Evolutionary conservation across 1,140 invertebrate genomes (phyloP), one percentile per base, ranked within the genome.

Genomic region (Bombus difficillimus): DNA sequence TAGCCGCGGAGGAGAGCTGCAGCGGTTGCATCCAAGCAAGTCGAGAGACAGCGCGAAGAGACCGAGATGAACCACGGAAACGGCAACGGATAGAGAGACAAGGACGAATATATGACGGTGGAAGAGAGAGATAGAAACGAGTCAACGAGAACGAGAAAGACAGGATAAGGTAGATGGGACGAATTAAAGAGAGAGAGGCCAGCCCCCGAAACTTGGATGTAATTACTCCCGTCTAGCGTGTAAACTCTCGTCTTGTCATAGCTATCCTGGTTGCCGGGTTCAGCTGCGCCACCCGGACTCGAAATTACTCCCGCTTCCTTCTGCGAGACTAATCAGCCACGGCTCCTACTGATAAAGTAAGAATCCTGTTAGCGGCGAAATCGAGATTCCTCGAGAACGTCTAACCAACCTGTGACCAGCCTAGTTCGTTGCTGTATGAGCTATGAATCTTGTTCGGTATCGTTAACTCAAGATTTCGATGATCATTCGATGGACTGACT

Each of bases 161-260:
- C 62, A 66, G 64, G 59, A 10, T 13, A 32, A 66, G 37, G 34
- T 18, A 53, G 68, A 34, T 79, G 41, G 34, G 32, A 37, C 28
- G 59, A 62, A 69, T 25, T 10, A 79, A 25, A 85, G 64, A 41
- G 66, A 76, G 90, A 76, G 90, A 90, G 87, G 76, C 89, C 84
- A 41, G 83, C 74, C 43, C 37, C 88, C 90, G 87, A 92, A 92
- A 92, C 91, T 92, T 92, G 91, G 91, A 92, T 92, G 91, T 92
- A 92, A 92, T 92, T 92, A 92, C 92, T 92, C 90, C 85, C 92
- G 87, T 91, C 92, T 92, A 88, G 85, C 91, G 89, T 89, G 89
- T 92, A 92, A 92, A 92, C 91, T 92, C 90, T 88, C 89, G 91
- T 92, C 91, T 91, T 92, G 92, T 92, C 92, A 92, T 91, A 90